These are phyloP conservation scores for Ginglymostoma cirratum DNA, from an alignment of 2,113 vertebrate genomes.

Conservation along the genomic window DNA sequence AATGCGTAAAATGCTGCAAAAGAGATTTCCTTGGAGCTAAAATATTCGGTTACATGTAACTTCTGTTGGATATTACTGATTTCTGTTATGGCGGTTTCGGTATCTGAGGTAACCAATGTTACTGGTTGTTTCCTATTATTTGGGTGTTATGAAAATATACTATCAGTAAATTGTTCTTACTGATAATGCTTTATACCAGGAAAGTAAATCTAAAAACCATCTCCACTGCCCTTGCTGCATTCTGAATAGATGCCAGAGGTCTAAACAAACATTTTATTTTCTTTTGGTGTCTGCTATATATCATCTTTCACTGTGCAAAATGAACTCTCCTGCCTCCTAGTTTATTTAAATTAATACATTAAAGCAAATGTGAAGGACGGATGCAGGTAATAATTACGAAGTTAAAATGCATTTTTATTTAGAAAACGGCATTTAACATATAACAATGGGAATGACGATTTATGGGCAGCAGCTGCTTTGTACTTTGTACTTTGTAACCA, in stretches of 20 bases:
- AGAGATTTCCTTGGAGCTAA: neutral
- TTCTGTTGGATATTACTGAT: neutral
- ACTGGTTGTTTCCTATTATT: neutral
- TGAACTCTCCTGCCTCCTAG: neutral
- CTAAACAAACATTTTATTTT: neutral
- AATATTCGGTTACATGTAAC: neutral
- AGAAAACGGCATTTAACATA: neutral
- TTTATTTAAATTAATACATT: neutral
- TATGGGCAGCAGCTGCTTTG: neutral
- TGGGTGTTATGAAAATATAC: neutral
- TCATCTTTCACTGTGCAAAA: neutral
- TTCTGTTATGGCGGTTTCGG: neutral
- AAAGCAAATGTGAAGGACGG: neutral
- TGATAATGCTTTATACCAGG: neutral
- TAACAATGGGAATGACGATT: neutral
- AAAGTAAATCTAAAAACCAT: neutral
- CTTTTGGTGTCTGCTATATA: neutral
- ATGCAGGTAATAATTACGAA: neutral
- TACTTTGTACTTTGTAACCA: neutral
- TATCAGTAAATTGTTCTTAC: neutral
- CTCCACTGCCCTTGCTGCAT: neutral
- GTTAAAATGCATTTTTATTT: neutral
- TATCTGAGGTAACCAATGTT: neutral
- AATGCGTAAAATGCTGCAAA: neutral
- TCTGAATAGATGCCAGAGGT: neutral